Base-by-base conservation (phyloP, 37 sponge, comb jelly and placozoan genomes). In the Bolinopsis microptera region DNA sequence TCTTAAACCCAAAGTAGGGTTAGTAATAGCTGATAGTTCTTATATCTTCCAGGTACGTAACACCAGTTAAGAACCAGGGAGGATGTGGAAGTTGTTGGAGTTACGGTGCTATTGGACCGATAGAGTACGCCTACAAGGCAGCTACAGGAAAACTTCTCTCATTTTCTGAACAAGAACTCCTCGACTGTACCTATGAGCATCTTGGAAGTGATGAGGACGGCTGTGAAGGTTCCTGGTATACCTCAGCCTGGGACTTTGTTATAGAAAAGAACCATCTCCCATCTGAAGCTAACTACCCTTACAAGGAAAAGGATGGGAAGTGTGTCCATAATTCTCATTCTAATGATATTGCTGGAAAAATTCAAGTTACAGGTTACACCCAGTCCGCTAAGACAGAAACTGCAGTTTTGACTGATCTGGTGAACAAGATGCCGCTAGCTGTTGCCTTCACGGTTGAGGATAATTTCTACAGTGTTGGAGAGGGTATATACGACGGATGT, bases 71-170 rank as follows among this genome's bases (percentile, higher is more conserved):
- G 31, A 72, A 72, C 75, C 75, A 72, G 18, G 75, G 75, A 21
- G 31, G 18, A 28, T 72, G 75, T 24, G 75, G 75, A 28, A 72
- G 75, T 21, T 72, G 75, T 28, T 72, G 75, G 75, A 72, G n/a
- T 72, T 72, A 72, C 18, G 75, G 75, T 8, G 75, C 75, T 3
- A 28, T 72, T 72, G 75, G 75, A 24, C 75, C 75, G 27, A 72
- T 72, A 28, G 75, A 72, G 75, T 72, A 5, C 3, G 75, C 75
- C 31, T 72, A 30, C 75, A 72, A 72, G 25, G 18, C 5, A 72
- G 75, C 75, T n/a, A 72, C 75, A 28, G 75, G 75, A 72, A 72
- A 72, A 72, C 75, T 72, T 72, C 31, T 72, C 25, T 72, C 75
- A 30, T 28, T 72, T 24, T 72, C 75, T 28, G 75, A 72, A 72